A percentile compares a stretch with the other conserved stretches of the same genome.
phyloP scores from a whole-genome alignment of 2,888 invertebrate species.

The Meteorus cinctellus region DNA sequence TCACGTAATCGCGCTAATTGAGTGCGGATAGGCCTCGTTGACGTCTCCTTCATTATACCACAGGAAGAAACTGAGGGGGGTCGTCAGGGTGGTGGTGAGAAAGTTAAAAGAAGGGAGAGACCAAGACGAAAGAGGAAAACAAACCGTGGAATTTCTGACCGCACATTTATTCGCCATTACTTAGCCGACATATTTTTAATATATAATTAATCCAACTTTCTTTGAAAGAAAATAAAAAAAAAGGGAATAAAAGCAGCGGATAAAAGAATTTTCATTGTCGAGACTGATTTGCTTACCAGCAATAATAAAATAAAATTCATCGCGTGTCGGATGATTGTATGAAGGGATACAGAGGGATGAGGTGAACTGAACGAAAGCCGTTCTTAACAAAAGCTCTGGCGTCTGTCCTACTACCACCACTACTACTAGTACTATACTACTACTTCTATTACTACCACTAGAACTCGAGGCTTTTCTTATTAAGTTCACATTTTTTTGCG shows the following conservation, averaged over 20 bases:
- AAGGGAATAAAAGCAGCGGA: neutral
- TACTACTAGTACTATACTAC: neutral
- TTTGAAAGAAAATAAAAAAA: neutral
- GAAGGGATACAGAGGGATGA: neutral
- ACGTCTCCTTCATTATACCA: conserved; percentile 69
- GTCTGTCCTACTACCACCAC: neutral
- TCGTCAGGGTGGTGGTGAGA: conserved; percentile 40
- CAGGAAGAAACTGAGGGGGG: conserved; percentile 49
- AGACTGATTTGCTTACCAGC: neutral
- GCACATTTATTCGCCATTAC: conserved; percentile 52
- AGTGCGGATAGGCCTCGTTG: conserved; percentile 71
- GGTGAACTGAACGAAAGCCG: conserved; percentile 8
- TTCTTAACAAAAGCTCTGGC: conserved; percentile 38
- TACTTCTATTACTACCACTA: neutral
- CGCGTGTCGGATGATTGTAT: conserved; percentile 45
- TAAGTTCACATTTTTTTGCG: conserved; percentile 72
- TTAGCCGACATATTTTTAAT: conserved; percentile 45
- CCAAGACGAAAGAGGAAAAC: conserved; percentile 25
- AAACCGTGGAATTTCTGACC: conserved; percentile 44
- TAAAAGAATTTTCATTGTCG: neutral
- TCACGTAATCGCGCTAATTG: conserved; percentile 69
- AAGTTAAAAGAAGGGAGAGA: conserved; percentile 17
- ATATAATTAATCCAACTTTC: neutral
- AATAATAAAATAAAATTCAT: conserved; percentile 37
- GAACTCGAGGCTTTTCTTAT: conserved; percentile 70